Evolutionary conservation across 2,113 vertebrate genomes (phyloP).

Genomic region (Cyphomyrus discorhynchus): DNA sequence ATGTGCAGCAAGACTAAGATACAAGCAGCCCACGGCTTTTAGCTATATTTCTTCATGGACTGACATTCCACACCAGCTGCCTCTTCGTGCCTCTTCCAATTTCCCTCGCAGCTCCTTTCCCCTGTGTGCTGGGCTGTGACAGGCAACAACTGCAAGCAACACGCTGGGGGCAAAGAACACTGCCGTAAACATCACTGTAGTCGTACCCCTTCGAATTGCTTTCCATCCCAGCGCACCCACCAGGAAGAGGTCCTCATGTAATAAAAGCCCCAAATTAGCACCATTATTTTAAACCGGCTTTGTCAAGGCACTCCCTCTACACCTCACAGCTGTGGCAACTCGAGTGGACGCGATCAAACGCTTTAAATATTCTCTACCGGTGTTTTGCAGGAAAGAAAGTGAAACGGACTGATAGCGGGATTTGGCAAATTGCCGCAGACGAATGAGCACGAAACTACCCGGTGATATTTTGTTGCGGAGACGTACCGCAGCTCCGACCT

Average conservation of each 20-base stretch:
- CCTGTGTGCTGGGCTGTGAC: not conserved
- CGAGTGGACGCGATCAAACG: not conserved
- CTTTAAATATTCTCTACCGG: not conserved
- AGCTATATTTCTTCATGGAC: not conserved
- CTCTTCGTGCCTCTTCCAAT: not conserved
- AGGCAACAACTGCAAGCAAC: not conserved
- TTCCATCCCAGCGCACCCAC: conserved; percentile 8
- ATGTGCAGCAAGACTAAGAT: not conserved
- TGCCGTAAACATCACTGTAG: conserved; percentile 13
- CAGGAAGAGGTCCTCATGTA: not conserved
- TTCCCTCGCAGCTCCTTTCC: not conserved
- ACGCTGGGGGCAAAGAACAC: not conserved
- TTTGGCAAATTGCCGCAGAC: not conserved
- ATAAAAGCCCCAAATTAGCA: not conserved
- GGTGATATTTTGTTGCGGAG: not conserved
- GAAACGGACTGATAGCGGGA: not conserved
- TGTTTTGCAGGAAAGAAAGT: not conserved
- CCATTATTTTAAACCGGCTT: not conserved
- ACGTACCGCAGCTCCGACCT: not conserved
- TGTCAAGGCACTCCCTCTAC: not conserved
- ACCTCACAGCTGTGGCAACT: not conserved
- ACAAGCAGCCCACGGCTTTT: not conserved
- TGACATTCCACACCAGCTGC: not conserved
- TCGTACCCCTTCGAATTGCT: conserved; percentile 3
- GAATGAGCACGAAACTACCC: not conserved